Evolutionary conservation across 2,888 invertebrate genomes (phyloP).

Genomic region (Phaedon cochleariae): DNA sequence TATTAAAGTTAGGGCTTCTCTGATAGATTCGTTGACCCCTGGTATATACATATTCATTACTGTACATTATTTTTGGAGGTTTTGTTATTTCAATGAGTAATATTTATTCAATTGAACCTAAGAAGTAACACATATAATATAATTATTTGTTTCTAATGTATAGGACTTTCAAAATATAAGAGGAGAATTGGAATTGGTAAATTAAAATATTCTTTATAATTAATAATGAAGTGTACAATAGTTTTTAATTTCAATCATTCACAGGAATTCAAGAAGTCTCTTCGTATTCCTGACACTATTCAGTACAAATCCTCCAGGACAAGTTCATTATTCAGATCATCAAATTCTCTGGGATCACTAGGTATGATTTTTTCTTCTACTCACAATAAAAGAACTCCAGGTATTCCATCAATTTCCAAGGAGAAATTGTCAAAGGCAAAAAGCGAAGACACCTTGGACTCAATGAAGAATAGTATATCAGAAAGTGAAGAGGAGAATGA

Average conservation of each 20-base stretch:
- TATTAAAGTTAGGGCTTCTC: too few relatives aligned
- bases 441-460: conserved; percentile 57
- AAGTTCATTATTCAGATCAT: conserved; percentile 49
- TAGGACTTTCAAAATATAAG: conserved; percentile 66
- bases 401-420: conserved; percentile 38
- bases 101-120: too few relatives aligned
- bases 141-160: conserved; percentile 25
- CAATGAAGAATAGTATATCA: conserved; percentile 47
- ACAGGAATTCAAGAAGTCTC: conserved; percentile 72
- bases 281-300: conserved; percentile 67
- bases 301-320: conserved; percentile 44
- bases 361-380: conserved; percentile 53
- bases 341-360: conserved; percentile 56
- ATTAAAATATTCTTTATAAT: background rate
- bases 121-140: too few relatives aligned
- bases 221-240: conserved; percentile 19
- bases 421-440: conserved; percentile 49
- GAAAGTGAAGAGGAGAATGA: conserved; percentile 41
- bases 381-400: conserved; percentile 44
- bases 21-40: too few relatives aligned
- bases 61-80: too few relatives aligned
- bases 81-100: too few relatives aligned
- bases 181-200: conserved; percentile 66
- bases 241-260: conserved; percentile 32
- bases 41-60: too few relatives aligned